A percentile compares a stretch with the other conserved stretches of the same genome.
phyloP scores from a whole-genome alignment of 2,888 invertebrate genomes.

The Dryomyza anilis region DNA sequence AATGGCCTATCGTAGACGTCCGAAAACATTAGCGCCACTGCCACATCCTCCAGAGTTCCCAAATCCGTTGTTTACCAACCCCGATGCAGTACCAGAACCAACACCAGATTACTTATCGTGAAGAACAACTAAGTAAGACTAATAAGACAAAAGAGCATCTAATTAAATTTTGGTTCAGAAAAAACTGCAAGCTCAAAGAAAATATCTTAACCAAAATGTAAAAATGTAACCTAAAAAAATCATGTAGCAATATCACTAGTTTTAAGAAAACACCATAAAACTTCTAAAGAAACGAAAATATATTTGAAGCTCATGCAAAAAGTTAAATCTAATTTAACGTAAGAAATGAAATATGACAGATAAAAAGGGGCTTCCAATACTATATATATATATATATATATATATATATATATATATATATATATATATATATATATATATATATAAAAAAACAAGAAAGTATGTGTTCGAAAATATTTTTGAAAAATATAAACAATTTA shows the following conservation, averaged over 20 bases:
- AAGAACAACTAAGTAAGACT: slow-evolving; percentile 33
- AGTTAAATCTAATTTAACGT: not conserved
- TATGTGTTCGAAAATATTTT: too few species aligned
- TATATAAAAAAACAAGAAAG: too few species aligned
- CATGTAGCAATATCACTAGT: slow-evolving; percentile 11
- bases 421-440: too few species aligned
- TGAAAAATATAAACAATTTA: too few species aligned
- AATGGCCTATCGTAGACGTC: slow-evolving; percentile 88
- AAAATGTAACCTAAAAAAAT: slow-evolving; percentile 29
- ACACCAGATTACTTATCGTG: slow-evolving; percentile 79
- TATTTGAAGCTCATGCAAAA: slow-evolving; percentile 24
- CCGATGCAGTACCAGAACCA: slow-evolving; percentile 80
- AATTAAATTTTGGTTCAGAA: slow-evolving; percentile 35
- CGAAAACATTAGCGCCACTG: slow-evolving; percentile 85
- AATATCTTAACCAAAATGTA: slow-evolving; percentile 30
- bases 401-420: too few species aligned
- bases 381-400: too few species aligned
- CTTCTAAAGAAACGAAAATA: slow-evolving; percentile 33
- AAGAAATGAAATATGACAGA: slow-evolving; percentile 23
- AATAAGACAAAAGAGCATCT: slow-evolving; percentile 27
- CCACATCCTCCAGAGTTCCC: slow-evolving; percentile 96
- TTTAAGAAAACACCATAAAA: slow-evolving; percentile 27
- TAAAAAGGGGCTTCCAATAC: too few species aligned
- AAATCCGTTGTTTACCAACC: slow-evolving; percentile 87
- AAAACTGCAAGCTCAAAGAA: slow-evolving; percentile 19